These are phyloP conservation scores for Perithous albicinctus DNA, from an alignment of 2,888 invertebrate species.

Conservation along the genomic window DNA sequence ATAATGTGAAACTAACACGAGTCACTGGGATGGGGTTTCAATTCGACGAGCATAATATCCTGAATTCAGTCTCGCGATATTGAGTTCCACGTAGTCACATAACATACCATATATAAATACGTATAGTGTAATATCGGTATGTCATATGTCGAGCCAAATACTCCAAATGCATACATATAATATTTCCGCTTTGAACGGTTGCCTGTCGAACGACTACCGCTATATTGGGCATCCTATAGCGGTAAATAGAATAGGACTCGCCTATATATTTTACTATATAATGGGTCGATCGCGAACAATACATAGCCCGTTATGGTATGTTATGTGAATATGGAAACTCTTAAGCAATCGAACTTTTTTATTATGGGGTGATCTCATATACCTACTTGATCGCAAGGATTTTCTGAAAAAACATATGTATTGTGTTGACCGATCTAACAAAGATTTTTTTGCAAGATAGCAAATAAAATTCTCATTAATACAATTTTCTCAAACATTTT, in stretches of 20 bases:
- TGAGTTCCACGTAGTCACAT: slow-evolving; percentile 17
- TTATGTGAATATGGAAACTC: neutral
- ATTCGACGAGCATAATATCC: slow-evolving; percentile 45
- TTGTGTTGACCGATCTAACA: too few species aligned
- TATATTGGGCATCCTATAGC: neutral
- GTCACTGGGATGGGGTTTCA: slow-evolving; percentile 29
- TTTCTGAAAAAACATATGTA: too few species aligned
- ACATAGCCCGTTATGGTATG: neutral
- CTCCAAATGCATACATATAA: slow-evolving; percentile 40
- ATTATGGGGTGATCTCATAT: too few species aligned
- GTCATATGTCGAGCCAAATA: slow-evolving; percentile 32
- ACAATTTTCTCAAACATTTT: too few species aligned
- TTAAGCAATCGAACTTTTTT: too few species aligned
- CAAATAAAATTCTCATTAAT: too few species aligned
- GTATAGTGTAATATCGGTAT: slow-evolving; percentile 12
- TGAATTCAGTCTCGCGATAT: slow-evolving; percentile 24
- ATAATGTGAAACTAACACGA: slow-evolving; percentile 18
- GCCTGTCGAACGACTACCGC: slow-evolving; percentile 33
- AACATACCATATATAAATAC: neutral
- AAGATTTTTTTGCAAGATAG: too few species aligned
- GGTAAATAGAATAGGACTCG: neutral
- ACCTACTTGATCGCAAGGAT: too few species aligned
- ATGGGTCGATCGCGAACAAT: slow-evolving; percentile 13
- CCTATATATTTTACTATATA: neutral
- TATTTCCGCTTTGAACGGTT: slow-evolving; percentile 40